Percentiles rank a stretch among this genome's conserved stretches.
Evolutionary conservation across 2,797 vertebrate species (phyloP).

Genomic region (Spheniscus humboldti): DNA sequence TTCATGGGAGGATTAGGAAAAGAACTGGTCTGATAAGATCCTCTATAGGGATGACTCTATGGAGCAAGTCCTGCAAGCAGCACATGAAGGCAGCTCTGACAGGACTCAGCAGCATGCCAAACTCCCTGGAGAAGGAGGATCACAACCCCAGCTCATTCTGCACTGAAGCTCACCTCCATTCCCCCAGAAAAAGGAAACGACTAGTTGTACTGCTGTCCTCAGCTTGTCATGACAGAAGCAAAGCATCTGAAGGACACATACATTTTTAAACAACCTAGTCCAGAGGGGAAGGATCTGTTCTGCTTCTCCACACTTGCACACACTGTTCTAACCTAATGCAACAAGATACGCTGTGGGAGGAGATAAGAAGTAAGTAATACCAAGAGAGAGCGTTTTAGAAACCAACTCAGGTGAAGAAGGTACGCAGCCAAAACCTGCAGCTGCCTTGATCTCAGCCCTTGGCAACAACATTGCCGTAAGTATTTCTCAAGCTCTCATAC

Average conservation of each 20-base stretch:
- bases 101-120: not conserved
- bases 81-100: not conserved
- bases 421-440: not conserved
- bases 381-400: not conserved
- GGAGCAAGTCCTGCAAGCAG: not conserved
- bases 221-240: not conserved
- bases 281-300: not conserved
- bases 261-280: slow-evolving; percentile 3
- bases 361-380: not conserved
- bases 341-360: not conserved
- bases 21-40: slow-evolving; percentile 19
- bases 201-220: not conserved
- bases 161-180: not conserved
- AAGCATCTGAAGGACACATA: not conserved
- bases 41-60: not conserved
- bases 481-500: not conserved
- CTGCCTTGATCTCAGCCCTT: slow-evolving; percentile 14
- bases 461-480: not conserved
- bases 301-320: not conserved
- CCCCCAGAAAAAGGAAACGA: not conserved
- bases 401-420: not conserved
- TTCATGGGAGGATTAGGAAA: slow-evolving; percentile 6
- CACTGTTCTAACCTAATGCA: not conserved
- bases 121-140: not conserved
- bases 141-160: not conserved